Evolutionary conservation across 2,888 invertebrate genomes (phyloP), one percentile per base, ranked within the genome.

Genomic region (Pristionchus entomophagus): DNA sequence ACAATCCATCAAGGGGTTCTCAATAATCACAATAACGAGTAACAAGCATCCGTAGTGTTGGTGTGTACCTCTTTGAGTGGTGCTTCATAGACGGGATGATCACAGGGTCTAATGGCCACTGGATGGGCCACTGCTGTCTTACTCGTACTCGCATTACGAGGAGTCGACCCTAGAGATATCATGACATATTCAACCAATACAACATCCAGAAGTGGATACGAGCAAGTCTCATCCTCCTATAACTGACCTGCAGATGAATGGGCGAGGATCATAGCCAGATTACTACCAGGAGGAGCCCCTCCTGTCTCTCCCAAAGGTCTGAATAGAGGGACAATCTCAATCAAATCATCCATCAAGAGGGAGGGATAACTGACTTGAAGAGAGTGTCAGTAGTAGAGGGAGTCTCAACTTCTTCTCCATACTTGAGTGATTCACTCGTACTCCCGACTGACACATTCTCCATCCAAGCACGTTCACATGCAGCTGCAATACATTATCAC

Each of bases 261-360:
- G 41, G 85, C 85, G 17, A 85, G 56, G 26, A 85, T 85, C 32
- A 35, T 73, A 2, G 85, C 85, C 14, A 85, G 77, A 56, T 85
- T 49, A 56, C 85, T 85, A 41, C 85, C 85, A 35, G 56, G 85
- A 56, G 85, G 85, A 77, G 77, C 73, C 10, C 51, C 85, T 8
- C 85, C 56, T 19, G 77, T 85, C 49, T 69, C 84, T 35, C 62
- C 41, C 29, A 85, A 38, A 8, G 85, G 85, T 77, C 85, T 73
- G 14, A 6, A 32, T n/a, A 56, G 6, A n/a, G 14, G 45, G 10
- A 45, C 8, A 29, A 0, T 19, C 8, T 19, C 6, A 45, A 26
- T 4, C 45, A 10, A 45, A 45, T 45, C 45, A 45, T 45, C 8
- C n/a, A 19, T 65, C 14, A 35, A 6, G 32, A 35, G n/a, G 17